A percentile compares a stretch with the other conserved stretches of the same genome.
Evolutionary conservation across 2,113 vertebrate genomes (phyloP).

Genomic region (Grallaria varia): DNA sequence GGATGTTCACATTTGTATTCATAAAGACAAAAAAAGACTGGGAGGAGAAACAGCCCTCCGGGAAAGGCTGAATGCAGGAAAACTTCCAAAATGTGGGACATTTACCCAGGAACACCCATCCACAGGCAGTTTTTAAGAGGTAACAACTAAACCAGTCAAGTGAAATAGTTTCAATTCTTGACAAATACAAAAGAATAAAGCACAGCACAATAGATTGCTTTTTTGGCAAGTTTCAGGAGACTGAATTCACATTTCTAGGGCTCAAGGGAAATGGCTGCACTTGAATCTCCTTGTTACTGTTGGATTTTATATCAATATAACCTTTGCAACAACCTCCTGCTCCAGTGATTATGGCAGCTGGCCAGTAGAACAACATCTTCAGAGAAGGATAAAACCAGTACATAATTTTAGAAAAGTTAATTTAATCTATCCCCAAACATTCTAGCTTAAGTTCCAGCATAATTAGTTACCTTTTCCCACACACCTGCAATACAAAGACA

Average conservation of each 20-base stretch:
- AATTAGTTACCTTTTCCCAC: not conserved
- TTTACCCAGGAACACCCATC: not conserved
- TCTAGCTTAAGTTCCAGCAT: not conserved
- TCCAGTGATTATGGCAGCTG: not conserved
- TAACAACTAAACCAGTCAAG: not conserved
- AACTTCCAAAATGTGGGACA: not conserved
- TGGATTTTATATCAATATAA: not conserved
- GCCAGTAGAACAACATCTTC: not conserved
- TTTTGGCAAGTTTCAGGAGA: not conserved
- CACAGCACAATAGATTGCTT: not conserved
- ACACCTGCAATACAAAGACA: not conserved
- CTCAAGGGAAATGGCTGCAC: not conserved
- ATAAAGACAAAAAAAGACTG: not conserved
- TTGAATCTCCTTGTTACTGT: rapidly evolving
- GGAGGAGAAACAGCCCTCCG: not conserved
- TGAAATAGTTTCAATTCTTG: not conserved
- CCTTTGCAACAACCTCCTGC: not conserved
- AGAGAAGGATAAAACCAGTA: not conserved
- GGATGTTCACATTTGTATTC: not conserved
- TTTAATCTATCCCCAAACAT: not conserved
- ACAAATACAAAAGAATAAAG: not conserved
- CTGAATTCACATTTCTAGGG: not conserved
- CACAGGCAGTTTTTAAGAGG: not conserved
- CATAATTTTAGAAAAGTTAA: not conserved
- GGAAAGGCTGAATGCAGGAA: not conserved